Evolutionary conservation across 2,888 invertebrate genomes (phyloP), one percentile per base, ranked within the genome.

Genomic region (Lottia gigantea): DNA sequence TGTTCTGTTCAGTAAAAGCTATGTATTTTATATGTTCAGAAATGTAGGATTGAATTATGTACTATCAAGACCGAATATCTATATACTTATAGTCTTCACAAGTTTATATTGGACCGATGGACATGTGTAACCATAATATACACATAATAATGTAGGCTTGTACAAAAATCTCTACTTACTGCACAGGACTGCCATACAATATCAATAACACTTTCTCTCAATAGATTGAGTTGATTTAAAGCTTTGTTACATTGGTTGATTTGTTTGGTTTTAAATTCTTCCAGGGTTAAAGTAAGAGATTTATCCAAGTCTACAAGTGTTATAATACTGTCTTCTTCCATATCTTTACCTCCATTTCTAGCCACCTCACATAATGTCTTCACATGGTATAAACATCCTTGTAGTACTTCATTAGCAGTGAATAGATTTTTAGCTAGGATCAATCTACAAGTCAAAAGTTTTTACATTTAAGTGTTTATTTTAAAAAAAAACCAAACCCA

Each of bases 181-280:
- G 86, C 85, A 78, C 88, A 88, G 0, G 87, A 83, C 67, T 88
- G 84, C 84, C 85, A 88, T 12, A 86, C 86, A 47, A 87, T 78
- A 26, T 85, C 82, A 31, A 87, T 81, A 47, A 88, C 80, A 55
- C 82, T 83, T 46, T 79, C 78, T 46, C 85, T 71, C n/a, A 88
- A 79, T 14, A 77, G 76, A 26, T 71, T 77, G 66, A 88, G 73
- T 76, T 84, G 79, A 55, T 78, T 74, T 62, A 83, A 73, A 0
- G 87, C 84, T 19, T 68, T 61, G 25, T 79, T 74, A 49, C 81
- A 78, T 72, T 86, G 85, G 8, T 73, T 64, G 15, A 74, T 74
- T 77, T 88, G 87, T 4, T 72, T 74, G 0, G 47, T 70, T 66
- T 83, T 83, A 76, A 88, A 87, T 45, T 86, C 83, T 14, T 76